phyloP scores from a whole-genome alignment of 2,113 vertebrate species.

The Sinocyclocheilus maitianheensis region DNA sequence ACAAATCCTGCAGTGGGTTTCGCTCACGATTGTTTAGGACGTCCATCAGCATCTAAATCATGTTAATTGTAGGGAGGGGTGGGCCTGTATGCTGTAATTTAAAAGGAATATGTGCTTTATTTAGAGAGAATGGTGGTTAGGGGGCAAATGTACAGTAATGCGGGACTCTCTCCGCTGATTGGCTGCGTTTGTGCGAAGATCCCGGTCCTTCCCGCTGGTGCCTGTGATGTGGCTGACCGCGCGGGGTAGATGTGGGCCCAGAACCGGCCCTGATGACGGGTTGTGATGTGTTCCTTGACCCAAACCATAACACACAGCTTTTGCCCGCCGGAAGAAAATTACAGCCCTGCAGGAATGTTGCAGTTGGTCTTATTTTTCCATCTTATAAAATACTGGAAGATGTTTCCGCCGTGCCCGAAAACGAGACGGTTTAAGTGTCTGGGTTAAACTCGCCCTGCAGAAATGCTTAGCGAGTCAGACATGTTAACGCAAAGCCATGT shows the following conservation, averaged over 20 bases:
- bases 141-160: constrained; percentile 66
- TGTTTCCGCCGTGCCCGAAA: constrained; percentile 49
- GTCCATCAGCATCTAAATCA: constrained; percentile 68
- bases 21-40: constrained; percentile 66
- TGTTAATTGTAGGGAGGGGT: constrained; percentile 77
- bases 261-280: constrained; percentile 74
- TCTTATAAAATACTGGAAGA: constrained; percentile 68
- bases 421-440: constrained; percentile 31
- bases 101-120: constrained; percentile 75
- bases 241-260: constrained; percentile 52
- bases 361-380: constrained; percentile 81
- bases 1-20: constrained; percentile 29
- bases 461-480: constrained; percentile 50
- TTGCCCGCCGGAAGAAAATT: constrained; percentile 81
- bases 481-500: neutral
- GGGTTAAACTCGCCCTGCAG: constrained; percentile 44
- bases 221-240: constrained; percentile 77
- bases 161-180: constrained; percentile 66
- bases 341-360: constrained; percentile 80
- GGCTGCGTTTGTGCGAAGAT: constrained; percentile 73
- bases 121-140: constrained; percentile 76
- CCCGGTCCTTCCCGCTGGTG: constrained; percentile 75
- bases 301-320: constrained; percentile 82
- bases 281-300: constrained; percentile 80
- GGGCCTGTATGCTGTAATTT: constrained; percentile 76